Conservation (phyloP, 2,113 vertebrate genomes). For the Rafetus swinhoei region DNA sequence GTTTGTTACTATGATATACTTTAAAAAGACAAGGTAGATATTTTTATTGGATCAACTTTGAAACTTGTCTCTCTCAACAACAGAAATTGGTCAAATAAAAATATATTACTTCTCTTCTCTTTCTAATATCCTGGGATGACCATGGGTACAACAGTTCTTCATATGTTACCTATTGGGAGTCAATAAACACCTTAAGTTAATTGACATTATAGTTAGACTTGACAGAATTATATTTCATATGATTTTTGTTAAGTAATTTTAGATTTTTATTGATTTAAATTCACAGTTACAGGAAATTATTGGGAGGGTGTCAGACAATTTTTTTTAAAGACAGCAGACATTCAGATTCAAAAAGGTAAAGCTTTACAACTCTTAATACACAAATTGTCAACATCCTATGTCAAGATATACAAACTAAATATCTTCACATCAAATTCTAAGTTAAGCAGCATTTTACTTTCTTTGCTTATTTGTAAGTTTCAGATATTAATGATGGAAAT, state of each 20-base stretch:
- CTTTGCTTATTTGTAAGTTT: too few relatives aligned
- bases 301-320: neutral
- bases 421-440: too few relatives aligned
- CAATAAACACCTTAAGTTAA: neutral
- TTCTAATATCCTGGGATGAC: neutral
- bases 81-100: neutral
- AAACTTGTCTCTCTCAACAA: neutral
- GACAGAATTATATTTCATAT: neutral
- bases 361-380: neutral
- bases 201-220: neutral
- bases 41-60: too few relatives aligned
- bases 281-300: neutral
- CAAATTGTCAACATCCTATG: neutral
- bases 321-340: neutral
- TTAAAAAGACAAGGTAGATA: too few relatives aligned
- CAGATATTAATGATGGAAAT: too few relatives aligned
- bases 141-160: neutral
- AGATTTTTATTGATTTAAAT: neutral
- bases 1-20: too few relatives aligned
- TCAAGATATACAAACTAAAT: neutral
- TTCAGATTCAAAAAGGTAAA: neutral
- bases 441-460: too few relatives aligned
- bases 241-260: neutral
- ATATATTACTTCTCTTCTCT: neutral
- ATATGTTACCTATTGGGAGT: accelerated